Evolutionary conservation across 2,888 invertebrate species (phyloP), one percentile per base, ranked within the genome.

Genomic region (Epiblema foenella): DNA sequence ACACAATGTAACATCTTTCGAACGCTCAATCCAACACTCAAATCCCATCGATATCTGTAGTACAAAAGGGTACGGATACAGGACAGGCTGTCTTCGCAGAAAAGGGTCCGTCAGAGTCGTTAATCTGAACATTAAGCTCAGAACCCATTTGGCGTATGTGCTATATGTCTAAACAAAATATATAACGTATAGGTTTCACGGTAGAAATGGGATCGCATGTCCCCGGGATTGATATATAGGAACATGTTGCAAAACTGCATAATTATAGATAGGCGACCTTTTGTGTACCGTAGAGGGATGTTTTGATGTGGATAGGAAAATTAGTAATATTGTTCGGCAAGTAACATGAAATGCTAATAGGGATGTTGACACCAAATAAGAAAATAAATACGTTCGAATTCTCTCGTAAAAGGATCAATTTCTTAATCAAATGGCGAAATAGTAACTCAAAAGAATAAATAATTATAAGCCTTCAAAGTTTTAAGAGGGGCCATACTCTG

Each of bases 41-140:
- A 46, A 54, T 37, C n/a, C 52, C 17, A 63, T 51, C 65, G 69
- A 65, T 42, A 59, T 17, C 52, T n/a, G 20, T 69, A 59, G 46
- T 37, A 20, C 65, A 59, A 69, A 69, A 58, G 69, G 65, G 33
- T 65, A 65, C 29, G 60, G 51, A 63, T 52, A 52, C 69, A 65
- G 52, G 58, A 59, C 65, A 65, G 62, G 56, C 70, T 67, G 71
- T 71, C 67, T 62, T 49, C 49, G 51, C 39, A 66, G 71, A 67
- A 60, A 71, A 71, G 66, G 71, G 71, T 71, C 62, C 46, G 71
- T 51, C 62, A 20, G 60, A 42, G 39, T 67, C 71, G 71, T 71
- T 71, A 71, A 67, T 71, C 71, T 67, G 71, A 29, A 60, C 7
- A 33, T 56, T 29, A 37, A 1, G 12, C 46, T 49, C 33, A 46